Conservation (phyloP, 2,888 invertebrate genomes). For the Erebia palarica region DNA sequence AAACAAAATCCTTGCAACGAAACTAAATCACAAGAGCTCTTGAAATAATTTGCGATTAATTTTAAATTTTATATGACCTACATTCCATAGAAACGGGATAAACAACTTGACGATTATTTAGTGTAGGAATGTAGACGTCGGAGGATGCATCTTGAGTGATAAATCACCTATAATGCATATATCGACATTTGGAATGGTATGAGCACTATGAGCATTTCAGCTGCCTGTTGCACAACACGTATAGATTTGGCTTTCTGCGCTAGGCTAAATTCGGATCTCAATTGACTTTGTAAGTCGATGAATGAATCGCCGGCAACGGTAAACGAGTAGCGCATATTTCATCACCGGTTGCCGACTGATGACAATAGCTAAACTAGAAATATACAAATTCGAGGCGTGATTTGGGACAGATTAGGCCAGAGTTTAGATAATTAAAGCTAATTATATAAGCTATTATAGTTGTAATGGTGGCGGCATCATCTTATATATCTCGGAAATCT, state of each 20-base stretch:
- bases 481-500: too few species aligned
- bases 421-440: neutral
- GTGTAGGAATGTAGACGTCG: slow-evolving; percentile 30
- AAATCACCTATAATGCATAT: slow-evolving; percentile 45
- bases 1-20: slow-evolving; percentile 37
- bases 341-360: slow-evolving; percentile 51
- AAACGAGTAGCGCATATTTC: slow-evolving; percentile 51
- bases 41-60: slow-evolving; percentile 33
- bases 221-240: slow-evolving; percentile 46
- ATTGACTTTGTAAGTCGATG: slow-evolving; percentile 72
- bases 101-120: slow-evolving; percentile 18
- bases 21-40: slow-evolving; percentile 15
- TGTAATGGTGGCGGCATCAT: too few species aligned
- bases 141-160: slow-evolving; percentile 41
- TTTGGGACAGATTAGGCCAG: neutral
- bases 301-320: slow-evolving; percentile 61
- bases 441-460: too few species aligned
- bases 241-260: slow-evolving; percentile 58
- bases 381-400: neutral
- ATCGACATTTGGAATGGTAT: slow-evolving; percentile 41
- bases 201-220: slow-evolving; percentile 28
- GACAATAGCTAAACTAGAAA: slow-evolving; percentile 23
- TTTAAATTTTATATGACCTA: slow-evolving; percentile 32
- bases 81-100: slow-evolving; percentile 14
- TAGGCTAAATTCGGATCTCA: slow-evolving; percentile 71